Base-by-base conservation (phyloP, 2,113 vertebrate species). In the Chionodraco myersi region DNA sequence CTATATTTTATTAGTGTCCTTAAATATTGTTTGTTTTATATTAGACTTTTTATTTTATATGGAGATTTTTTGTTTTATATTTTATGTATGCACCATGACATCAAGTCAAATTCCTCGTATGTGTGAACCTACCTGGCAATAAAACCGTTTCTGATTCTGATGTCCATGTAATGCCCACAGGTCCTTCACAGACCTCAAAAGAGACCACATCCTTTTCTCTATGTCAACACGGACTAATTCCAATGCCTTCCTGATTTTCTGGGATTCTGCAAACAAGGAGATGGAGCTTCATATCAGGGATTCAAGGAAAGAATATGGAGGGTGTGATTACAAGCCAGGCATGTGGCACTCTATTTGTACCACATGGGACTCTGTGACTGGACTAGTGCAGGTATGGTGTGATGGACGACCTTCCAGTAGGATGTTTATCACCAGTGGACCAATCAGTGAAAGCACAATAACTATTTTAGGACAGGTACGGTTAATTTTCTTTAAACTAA, bases 391-490 rank as follows among this genome's bases (percentile, higher is more conserved):
- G 75, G 0, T 93, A 52, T 93, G 92, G 91, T 65, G 91, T 44
- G 52, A 92, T 57, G 89, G 90, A 16, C 41, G 45, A 21, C 82
- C 79, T 13, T 77, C 63, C 0, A 5, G 66, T 2, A 86, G 21
- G 26, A 91, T 77, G 77, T 87, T 6, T 13, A 0, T 30, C 48
- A 61, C 0, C 2, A 3, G 57, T 23, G 80, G 66, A 58, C 2
- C 48, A 51, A 82, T 93, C 44, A 16, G 5, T 5, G 85, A 72
- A 23, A 0, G 10, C 2, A 0, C 41, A 6, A 63, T 75, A 3
- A 91, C 91, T 47, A 15, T 89, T 1, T 41, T 94, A 34, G 93
- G 92, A 80, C 91, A 93, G 92, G 91, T 93, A 82, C 5, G 7
- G 4, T 54, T 54, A 41, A 1, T 16, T 3, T 9, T 21, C n/a